Evolutionary conservation across 2,113 vertebrate genomes (phyloP).

Genomic region (Leucopsar rothschildi): DNA sequence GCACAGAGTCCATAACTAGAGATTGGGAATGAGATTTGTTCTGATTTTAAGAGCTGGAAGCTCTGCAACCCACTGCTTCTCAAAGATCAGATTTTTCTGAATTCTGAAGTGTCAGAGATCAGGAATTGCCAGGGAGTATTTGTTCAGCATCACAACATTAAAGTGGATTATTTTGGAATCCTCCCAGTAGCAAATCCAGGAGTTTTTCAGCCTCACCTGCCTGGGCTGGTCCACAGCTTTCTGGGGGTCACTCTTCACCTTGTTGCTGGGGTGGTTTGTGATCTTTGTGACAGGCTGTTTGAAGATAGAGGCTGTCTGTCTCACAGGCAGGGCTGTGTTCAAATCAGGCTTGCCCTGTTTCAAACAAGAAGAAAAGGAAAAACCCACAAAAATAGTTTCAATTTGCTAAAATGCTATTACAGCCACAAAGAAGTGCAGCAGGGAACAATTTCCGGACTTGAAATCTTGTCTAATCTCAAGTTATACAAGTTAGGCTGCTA

Average conservation of each 20-base stretch:
- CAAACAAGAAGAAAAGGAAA: neutral
- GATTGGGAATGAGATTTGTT: neutral
- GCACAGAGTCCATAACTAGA: neutral
- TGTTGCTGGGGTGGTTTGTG: constrained; percentile 97
- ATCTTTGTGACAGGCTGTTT: constrained; percentile 98
- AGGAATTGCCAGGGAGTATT: neutral
- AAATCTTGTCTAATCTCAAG: neutral
- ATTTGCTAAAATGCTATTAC: neutral
- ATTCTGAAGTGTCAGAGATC: neutral
- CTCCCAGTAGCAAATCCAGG: neutral
- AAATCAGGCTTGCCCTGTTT: constrained; percentile 93
- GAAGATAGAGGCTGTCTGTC: constrained; percentile 98
- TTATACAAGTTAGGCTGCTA: neutral
- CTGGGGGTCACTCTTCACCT: constrained; percentile 98
- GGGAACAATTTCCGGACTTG: neutral
- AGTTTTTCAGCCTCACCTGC: constrained; percentile 78
- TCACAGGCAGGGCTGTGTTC: constrained; percentile 93
- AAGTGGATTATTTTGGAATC: neutral
- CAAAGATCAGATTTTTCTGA: neutral
- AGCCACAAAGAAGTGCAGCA: neutral
- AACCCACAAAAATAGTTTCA: neutral
- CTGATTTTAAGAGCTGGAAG: neutral
- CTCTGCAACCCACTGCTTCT: neutral
- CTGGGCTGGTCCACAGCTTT: constrained; percentile 97
- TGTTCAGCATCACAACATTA: neutral